phyloP scores from a whole-genome alignment of 35 echinoderm and acorn worm species.

The Acanthaster planci region DNA sequence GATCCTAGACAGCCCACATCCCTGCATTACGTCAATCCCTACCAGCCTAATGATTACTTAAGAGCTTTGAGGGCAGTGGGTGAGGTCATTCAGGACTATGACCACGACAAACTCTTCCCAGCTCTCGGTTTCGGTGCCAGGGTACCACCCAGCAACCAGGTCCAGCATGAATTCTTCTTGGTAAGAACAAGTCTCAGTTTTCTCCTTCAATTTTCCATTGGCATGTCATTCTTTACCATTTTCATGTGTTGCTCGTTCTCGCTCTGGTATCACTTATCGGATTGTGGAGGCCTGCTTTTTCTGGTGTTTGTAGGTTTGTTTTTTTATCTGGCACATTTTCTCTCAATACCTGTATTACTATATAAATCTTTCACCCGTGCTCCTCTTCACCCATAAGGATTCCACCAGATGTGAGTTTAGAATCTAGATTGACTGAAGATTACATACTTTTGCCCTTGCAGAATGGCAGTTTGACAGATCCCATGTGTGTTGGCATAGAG shows the following conservation, averaged over 20 bases:
- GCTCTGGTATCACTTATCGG: too few relatives aligned
- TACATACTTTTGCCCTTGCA: conserved; percentile 42
- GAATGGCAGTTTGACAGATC: conserved; percentile 84
- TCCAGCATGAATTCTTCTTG: conserved; percentile 95
- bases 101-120: conserved; percentile 89
- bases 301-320: too few relatives aligned
- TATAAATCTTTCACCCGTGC: too few relatives aligned
- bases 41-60: conserved; percentile 85
- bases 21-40: conserved; percentile 89
- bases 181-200: conserved; percentile 39
- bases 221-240: too few relatives aligned
- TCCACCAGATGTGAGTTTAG: too few relatives aligned
- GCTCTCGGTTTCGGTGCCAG: conserved; percentile 92
- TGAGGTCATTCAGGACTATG: conserved; percentile 94
- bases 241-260: too few relatives aligned
- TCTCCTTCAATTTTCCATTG: neutral
- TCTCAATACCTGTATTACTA: too few relatives aligned
- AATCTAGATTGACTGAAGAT: too few relatives aligned
- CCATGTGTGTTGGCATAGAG: conserved; percentile 77
- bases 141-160: conserved; percentile 65
- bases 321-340: too few relatives aligned
- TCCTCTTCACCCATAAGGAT: too few relatives aligned
- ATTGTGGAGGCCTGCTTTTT: too few relatives aligned
- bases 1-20: conserved; percentile 83
- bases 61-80: conserved; percentile 81